Conservation (phyloP, 1,140 invertebrate genomes). For the Drosophila obscura region DNA sequence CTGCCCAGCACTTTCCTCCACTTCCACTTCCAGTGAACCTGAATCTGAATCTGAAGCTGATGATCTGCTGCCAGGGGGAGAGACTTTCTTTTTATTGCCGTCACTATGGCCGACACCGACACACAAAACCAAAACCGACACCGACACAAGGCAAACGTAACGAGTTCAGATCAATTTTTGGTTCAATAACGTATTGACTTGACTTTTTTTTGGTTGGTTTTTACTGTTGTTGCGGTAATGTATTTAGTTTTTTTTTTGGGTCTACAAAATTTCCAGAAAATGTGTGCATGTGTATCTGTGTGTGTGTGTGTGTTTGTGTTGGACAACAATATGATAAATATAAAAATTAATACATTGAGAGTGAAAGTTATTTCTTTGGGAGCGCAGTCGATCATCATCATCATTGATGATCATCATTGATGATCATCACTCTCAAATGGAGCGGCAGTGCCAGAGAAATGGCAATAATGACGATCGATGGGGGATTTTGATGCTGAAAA, state of each 20-base stretch:
- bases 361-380: constrained; percentile 82
- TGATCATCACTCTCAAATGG: constrained; percentile 42
- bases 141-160: constrained; percentile 71
- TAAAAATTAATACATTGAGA: constrained; percentile 83
- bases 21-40: constrained; percentile 8
- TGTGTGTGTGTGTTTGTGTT: constrained; percentile 55
- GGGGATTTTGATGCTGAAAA: constrained; percentile 34
- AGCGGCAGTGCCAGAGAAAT: constrained; percentile 28
- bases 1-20: constrained; percentile 46
- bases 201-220: constrained; percentile 49
- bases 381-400: constrained; percentile 64
- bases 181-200: constrained; percentile 70
- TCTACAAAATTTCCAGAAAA: constrained; percentile 61
- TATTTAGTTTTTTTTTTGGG: constrained; percentile 41
- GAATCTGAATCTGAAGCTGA: constrained; percentile 32
- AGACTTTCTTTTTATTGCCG: constrained; percentile 81
- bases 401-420: constrained; percentile 23
- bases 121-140: too few species aligned
- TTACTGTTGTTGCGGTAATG: constrained; percentile 11
- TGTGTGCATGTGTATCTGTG: constrained; percentile 12
- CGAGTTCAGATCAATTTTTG: constrained; percentile 81
- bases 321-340: constrained; percentile 82
- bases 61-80: constrained; percentile 65
- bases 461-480: constrained; percentile 40
- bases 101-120: constrained; percentile 10